Conservation (phyloP, 2,113 vertebrate genomes). For the Andinoacara biseriatus region DNA sequence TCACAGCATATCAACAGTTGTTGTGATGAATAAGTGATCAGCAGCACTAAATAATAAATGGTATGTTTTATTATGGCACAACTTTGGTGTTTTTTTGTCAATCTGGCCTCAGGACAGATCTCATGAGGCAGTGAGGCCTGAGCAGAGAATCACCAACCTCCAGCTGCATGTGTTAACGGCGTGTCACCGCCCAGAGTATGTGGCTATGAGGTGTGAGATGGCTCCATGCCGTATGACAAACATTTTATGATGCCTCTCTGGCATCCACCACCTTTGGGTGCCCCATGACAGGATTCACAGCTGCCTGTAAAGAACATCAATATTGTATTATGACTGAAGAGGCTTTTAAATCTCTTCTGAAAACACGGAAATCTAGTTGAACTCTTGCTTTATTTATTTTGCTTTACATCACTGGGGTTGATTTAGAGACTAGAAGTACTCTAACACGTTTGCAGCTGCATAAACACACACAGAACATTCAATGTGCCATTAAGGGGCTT, state of each 20-base stretch:
- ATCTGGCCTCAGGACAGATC: slow-evolving; percentile 7
- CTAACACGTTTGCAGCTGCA: background rate
- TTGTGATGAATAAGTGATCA: slow-evolving; percentile 68
- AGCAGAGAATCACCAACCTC: slow-evolving; percentile 14
- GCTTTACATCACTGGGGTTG: background rate
- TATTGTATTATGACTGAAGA: background rate
- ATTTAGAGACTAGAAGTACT: background rate
- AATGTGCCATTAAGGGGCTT: background rate
- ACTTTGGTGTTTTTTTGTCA: slow-evolving; percentile 29
- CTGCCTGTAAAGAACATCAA: slow-evolving; percentile 5
- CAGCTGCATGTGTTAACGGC: slow-evolving; percentile 33
- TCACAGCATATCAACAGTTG: slow-evolving; percentile 41
- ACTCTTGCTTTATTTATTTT: background rate
- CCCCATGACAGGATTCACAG: slow-evolving; percentile 7
- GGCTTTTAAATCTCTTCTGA: background rate
- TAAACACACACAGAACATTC: background rate
- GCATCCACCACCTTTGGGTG: slow-evolving; percentile 11
- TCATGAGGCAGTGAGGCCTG: slow-evolving; percentile 7
- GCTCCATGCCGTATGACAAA: slow-evolving; percentile 23
- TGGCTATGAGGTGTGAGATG: slow-evolving; percentile 55
- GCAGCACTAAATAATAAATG: slow-evolving; percentile 74
- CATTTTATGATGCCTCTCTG: slow-evolving; percentile 32
- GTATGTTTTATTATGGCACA: slow-evolving; percentile 47
- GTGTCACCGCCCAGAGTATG: slow-evolving; percentile 43
- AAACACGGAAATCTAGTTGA: background rate